Conservation (phyloP, 37 sponge, comb jelly and placozoan genomes). For the Oscarella lobularis region DNA sequence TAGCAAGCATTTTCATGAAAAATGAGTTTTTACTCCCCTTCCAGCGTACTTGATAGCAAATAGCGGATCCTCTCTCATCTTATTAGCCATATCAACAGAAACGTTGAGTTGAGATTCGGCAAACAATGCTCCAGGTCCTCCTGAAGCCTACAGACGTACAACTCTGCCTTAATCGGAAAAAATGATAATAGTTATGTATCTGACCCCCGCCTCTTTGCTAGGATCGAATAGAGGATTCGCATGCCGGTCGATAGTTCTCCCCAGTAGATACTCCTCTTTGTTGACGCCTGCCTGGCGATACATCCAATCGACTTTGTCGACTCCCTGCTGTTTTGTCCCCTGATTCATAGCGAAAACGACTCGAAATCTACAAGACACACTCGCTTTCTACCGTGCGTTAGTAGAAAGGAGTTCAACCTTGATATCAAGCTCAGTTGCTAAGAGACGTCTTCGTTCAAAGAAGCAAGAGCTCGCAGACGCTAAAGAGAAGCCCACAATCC, state of each 20-base stretch:
- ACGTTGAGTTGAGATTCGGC: slow-evolving; percentile 8
- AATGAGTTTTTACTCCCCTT: not conserved
- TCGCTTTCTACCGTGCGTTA: too few relatives aligned
- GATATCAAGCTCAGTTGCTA: too few relatives aligned
- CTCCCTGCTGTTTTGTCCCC: too few relatives aligned
- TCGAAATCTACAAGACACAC: too few relatives aligned
- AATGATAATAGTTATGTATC: not conserved
- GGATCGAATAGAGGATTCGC: slow-evolving; percentile 41
- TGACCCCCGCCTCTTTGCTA: slow-evolving; percentile 41
- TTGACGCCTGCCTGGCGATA: slow-evolving; percentile 22
- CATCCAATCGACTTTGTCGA: slow-evolving; percentile 83
- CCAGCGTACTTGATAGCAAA: slow-evolving; percentile 29
- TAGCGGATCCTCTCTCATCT: slow-evolving; percentile 78
- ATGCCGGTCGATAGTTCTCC: slow-evolving; percentile 60
- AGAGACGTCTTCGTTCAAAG: too few relatives aligned
- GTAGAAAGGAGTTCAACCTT: too few relatives aligned
- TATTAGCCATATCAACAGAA: slow-evolving; percentile 42
- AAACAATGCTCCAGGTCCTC: slow-evolving; percentile 66
- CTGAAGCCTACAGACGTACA: slow-evolving; percentile 25
- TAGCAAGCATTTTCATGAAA: too few relatives aligned
- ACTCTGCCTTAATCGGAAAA: not conserved
- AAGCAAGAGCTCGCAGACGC: too few relatives aligned
- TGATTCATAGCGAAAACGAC: too few relatives aligned
- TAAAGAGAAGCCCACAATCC: too few relatives aligned
- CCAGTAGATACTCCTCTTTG: slow-evolving; percentile 72